These are phyloP conservation scores for Eudemis profundana DNA, from an alignment of 2,888 invertebrate genomes.

Conservation along the genomic window DNA sequence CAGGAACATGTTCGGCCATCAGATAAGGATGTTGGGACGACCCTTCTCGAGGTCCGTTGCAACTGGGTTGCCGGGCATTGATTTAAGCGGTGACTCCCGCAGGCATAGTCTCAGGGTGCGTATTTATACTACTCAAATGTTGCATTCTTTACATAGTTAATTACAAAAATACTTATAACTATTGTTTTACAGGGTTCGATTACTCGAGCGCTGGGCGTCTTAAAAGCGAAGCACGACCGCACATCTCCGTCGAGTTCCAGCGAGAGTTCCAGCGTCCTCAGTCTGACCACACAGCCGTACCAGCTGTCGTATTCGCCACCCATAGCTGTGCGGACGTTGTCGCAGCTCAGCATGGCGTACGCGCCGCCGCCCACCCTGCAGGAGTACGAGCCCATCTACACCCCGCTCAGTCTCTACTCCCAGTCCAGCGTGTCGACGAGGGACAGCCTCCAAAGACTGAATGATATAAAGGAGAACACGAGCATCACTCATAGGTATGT, in stretches of 20 bases:
- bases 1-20: slow-evolving; percentile 87
- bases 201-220: slow-evolving; percentile 89
- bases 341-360: slow-evolving; percentile 86
- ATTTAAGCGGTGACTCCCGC: slow-evolving; percentile 80
- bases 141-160: neutral
- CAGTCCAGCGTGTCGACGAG: slow-evolving; percentile 79
- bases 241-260: slow-evolving; percentile 89
- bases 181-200: slow-evolving; percentile 87
- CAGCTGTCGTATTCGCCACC: slow-evolving; percentile 81
- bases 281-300: slow-evolving; percentile 79
- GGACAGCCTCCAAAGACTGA: slow-evolving; percentile 78
- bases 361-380: slow-evolving; percentile 86
- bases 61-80: slow-evolving; percentile 83
- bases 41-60: slow-evolving; percentile 88
- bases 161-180: neutral
- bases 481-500: slow-evolving; percentile 72
- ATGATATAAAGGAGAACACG: slow-evolving; percentile 74
- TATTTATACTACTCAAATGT: slow-evolving; percentile 25
- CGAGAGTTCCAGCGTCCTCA: slow-evolving; percentile 85
- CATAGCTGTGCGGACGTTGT: slow-evolving; percentile 84
- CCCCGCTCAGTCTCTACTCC: slow-evolving; percentile 78
- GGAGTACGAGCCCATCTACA: slow-evolving; percentile 81
- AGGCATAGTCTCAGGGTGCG: slow-evolving; percentile 86
- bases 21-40: slow-evolving; percentile 87
- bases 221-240: slow-evolving; percentile 86